Conservation (phyloP, 2,888 invertebrate genomes). For the Selenia dentaria region DNA sequence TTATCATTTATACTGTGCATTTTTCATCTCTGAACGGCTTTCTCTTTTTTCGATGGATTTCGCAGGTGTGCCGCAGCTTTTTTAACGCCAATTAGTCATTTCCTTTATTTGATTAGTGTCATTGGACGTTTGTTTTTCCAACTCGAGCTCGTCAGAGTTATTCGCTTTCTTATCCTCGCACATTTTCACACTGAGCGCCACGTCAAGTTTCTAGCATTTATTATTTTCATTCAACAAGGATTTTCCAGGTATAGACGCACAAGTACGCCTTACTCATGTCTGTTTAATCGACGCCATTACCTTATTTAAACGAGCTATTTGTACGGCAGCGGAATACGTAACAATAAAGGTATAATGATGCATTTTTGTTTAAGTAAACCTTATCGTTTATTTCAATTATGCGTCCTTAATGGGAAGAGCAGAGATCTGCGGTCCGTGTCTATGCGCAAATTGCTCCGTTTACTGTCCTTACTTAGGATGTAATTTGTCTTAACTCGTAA, state of each 20-base stretch:
- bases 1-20: conserved; percentile 27
- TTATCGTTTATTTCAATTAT: conserved; percentile 55
- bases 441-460: conserved; percentile 52
- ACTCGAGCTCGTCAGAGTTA: conserved; percentile 34
- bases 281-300: conserved; percentile 49
- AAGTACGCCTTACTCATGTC: conserved; percentile 48
- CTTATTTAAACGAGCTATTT: conserved; percentile 49
- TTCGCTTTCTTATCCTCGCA: conserved; percentile 46
- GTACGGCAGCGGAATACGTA: conserved; percentile 44
- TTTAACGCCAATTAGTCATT: conserved; percentile 45
- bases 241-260: conserved; percentile 54
- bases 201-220: conserved; percentile 59
- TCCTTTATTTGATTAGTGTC: conserved; percentile 42
- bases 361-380: conserved; percentile 39
- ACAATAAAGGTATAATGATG: conserved; percentile 38
- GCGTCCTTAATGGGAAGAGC: conserved; percentile 47
- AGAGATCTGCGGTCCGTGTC: conserved; percentile 36
- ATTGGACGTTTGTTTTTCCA: conserved; percentile 45
- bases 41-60: conserved; percentile 14
- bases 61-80: conserved; percentile 17
- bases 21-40: conserved; percentile 14
- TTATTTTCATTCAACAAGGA: conserved; percentile 69
- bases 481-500: conserved; percentile 54
- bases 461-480: conserved; percentile 47
- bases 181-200: conserved; percentile 45